These are phyloP conservation scores for Tympanoctomys barrerae DNA, from an alignment of 2,797 vertebrate genomes.

Conservation along the genomic window DNA sequence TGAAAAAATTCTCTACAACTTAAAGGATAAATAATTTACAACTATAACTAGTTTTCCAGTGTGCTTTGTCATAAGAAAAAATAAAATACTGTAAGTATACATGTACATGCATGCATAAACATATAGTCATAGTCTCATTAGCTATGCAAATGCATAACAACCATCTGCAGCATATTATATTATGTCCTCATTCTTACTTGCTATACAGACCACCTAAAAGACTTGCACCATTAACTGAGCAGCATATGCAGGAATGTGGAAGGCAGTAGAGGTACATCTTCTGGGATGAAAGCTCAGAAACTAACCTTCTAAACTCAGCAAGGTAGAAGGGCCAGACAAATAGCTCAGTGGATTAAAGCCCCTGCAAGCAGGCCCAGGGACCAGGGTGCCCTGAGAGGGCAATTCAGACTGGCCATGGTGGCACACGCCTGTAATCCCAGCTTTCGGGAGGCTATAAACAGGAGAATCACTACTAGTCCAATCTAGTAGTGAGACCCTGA, in stretches of 20 bases:
- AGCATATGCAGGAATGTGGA: background rate
- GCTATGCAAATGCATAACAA: background rate
- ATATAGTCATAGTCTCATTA: background rate
- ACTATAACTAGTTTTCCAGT: background rate
- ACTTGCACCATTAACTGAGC: background rate
- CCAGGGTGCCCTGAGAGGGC: too few species aligned
- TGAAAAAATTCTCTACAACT: background rate
- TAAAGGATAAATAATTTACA: background rate
- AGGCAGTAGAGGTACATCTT: background rate
- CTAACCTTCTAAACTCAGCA: background rate
- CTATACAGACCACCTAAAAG: background rate
- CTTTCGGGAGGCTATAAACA: too few species aligned
- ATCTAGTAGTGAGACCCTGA: too few species aligned
- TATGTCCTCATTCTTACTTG: accelerated
- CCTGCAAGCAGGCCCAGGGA: too few species aligned
- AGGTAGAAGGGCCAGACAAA: too few species aligned
- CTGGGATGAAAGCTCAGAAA: background rate
- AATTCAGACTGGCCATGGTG: too few species aligned
- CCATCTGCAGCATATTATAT: background rate
- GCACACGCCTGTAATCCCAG: too few species aligned
- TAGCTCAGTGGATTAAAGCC: too few species aligned
- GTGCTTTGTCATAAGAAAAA: background rate
- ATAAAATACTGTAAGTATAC: background rate
- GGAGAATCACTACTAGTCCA: too few species aligned
- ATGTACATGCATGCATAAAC: background rate